Conservation (phyloP, 2,113 vertebrate species). For the Perognathus longimembris region DNA sequence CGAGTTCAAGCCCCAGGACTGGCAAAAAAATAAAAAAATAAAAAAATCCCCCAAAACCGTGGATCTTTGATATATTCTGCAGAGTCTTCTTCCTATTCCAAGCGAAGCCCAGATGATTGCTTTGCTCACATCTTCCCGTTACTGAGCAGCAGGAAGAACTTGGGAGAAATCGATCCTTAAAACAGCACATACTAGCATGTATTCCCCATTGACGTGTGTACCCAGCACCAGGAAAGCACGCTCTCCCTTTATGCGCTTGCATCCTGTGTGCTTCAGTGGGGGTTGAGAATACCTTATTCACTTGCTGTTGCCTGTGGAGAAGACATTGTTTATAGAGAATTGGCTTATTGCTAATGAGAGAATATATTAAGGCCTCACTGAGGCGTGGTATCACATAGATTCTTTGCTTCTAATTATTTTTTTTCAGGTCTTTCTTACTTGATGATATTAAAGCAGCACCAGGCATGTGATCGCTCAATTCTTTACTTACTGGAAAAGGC, state of each 20-base stretch:
- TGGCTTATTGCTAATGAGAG: slow-evolving; percentile 22
- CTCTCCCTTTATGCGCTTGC: neutral
- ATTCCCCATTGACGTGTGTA: neutral
- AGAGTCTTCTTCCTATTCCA: neutral
- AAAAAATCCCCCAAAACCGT: too few relatives aligned
- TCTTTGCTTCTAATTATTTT: neutral
- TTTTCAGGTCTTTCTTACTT: slow-evolving; percentile 41
- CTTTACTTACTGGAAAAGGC: slow-evolving; percentile 78
- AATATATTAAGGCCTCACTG: slow-evolving; percentile 54
- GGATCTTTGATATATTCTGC: neutral
- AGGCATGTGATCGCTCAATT: slow-evolving; percentile 61
- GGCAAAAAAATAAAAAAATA: rapidly evolving
- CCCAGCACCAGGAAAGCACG: neutral
- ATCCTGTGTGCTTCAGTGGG: neutral
- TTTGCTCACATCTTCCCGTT: neutral
- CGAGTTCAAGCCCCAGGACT: neutral
- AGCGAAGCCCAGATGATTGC: neutral
- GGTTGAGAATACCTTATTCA: neutral
- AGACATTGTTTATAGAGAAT: slow-evolving; percentile 48
- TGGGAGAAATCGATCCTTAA: neutral
- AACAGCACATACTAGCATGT: rapidly evolving
- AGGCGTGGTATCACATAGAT: neutral
- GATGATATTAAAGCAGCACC: slow-evolving; percentile 68
- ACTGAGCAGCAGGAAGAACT: neutral
- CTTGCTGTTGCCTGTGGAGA: slow-evolving; percentile 61